Conservation (phyloP, 2,888 invertebrate genomes). For the Acronicta leporina region DNA sequence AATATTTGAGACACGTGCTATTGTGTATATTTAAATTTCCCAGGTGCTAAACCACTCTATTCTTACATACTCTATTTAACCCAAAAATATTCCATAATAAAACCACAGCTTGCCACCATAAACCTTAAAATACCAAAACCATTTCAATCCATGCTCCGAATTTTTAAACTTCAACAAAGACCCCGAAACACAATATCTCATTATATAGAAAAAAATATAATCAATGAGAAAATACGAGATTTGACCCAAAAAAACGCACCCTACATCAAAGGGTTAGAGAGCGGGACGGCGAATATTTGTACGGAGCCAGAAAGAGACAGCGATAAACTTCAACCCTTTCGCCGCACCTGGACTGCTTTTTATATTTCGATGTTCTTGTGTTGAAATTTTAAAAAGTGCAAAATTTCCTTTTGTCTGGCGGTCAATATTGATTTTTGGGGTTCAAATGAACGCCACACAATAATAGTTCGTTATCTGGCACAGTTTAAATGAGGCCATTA, state of each 20-base stretch:
- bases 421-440: conserved; percentile 87
- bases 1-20: too few relatives aligned
- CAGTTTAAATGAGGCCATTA: conserved; percentile 79
- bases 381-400: conserved; percentile 85
- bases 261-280: conserved; percentile 81
- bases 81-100: conserved; percentile 32
- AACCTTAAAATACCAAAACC: conserved; percentile 57
- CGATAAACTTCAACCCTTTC: conserved; percentile 78
- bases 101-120: conserved; percentile 51
- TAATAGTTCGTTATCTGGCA: conserved; percentile 82
- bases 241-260: conserved; percentile 85
- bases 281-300: conserved; percentile 61
- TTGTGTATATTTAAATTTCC: background rate
- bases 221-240: conserved; percentile 85
- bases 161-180: conserved; percentile 71
- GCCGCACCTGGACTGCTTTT: conserved; percentile 84
- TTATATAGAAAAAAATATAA: conserved; percentile 80
- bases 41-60: conserved; percentile 5
- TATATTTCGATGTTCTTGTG: conserved; percentile 69
- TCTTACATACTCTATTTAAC: conserved; percentile 17
- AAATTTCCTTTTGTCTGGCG: conserved; percentile 80
- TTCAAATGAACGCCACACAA: conserved; percentile 72
- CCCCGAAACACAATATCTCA: conserved; percentile 85
- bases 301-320: conserved; percentile 63
- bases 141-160: conserved; percentile 67